Base-by-base conservation (phyloP, 2,888 invertebrate genomes). In the Coenonympha glycerion region DNA sequence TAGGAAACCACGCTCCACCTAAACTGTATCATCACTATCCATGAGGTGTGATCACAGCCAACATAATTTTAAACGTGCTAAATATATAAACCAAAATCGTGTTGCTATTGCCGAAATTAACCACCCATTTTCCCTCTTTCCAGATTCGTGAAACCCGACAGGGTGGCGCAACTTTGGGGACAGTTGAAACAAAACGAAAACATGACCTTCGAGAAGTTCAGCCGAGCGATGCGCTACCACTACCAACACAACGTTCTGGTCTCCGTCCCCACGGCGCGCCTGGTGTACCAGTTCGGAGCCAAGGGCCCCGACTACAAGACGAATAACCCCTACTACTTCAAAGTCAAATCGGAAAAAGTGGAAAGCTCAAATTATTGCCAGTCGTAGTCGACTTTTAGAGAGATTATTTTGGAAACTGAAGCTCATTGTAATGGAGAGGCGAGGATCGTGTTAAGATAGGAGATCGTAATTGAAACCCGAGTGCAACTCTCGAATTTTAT, bases 131-230 rank as follows among this genome's bases (percentile, higher is more conserved):
- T 37, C 57, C 39, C 50, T 58, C 26, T 57, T 81, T 77, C 24
- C 85, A 88, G 95, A 61, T 95, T 97, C 66, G 93, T 95, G 8
- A 92, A 95, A 65, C 95, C 94, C 40, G 94, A 95, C 64, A 92
- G 93, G 68, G 93, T 96, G 3, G 96, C 96, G 1, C 91, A 93
- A 65, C 87, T 95, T 37, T 96, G 96, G 96, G 96, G 96, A 3
- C 91, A 91, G 55, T 75, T 93, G 73, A 96, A 96, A 73, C 92
- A 93, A 73, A 96, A 96, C 71, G 91, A 91, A 42, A 92, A 92
- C 71, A 97, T 97, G 96, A 96, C 94, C 33, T 97, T 96, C 71
- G 96, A 96, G 76, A 97, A 97, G 80, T 91, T 97, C 66, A 95
- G 95, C 76, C 83, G 96, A 57, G 96, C 96, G 11, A 95, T 97